Evolutionary conservation across 2,888 invertebrate species (phyloP), one percentile per base, ranked within the genome.

Genomic region (Galeruca laticollis): DNA sequence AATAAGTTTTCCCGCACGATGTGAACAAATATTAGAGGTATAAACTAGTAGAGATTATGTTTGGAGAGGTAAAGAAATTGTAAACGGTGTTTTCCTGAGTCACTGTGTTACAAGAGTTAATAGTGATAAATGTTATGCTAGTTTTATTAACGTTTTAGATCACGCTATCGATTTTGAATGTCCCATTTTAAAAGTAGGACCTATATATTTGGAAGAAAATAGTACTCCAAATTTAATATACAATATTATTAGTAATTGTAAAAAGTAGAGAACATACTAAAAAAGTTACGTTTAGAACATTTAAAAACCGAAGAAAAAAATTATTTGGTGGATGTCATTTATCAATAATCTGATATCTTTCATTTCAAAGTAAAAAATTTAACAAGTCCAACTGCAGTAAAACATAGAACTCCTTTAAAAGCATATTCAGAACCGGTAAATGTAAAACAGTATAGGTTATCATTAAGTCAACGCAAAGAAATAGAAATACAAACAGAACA

Each of bases 61-160:
- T 40, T 40, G 37, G 10, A 13, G 13, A 43, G 43, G 43, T 43
- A 43, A 43, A 15, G 43, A 43, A 15, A 43, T 43, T 43, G 43
- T 43, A 43, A 43, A 15, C 43, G 43, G 43, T 43, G 43, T 43
- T 43, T 43, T 43, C n/a, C n/a, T 43, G n/a, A 43, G 43, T n/a
- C n/a, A n/a, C n/a, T n/a, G n/a, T n/a, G n/a, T n/a, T n/a, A n/a
- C n/a, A n/a, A n/a, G n/a, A n/a, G n/a, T n/a, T n/a, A n/a, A n/a
- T n/a, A n/a, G n/a, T n/a, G n/a, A n/a, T n/a, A n/a, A n/a, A n/a
- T n/a, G n/a, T n/a, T n/a, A n/a, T n/a, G n/a, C n/a, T n/a, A n/a
- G n/a, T n/a, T n/a, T n/a, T n/a, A n/a, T n/a, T n/a, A n/a, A n/a
- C n/a, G n/a, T n/a, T n/a, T n/a, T n/a, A n/a, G n/a, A n/a, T n/a